Evolutionary conservation across 1,140 invertebrate species (phyloP).

Genomic region (Brachionus manjavacas): DNA sequence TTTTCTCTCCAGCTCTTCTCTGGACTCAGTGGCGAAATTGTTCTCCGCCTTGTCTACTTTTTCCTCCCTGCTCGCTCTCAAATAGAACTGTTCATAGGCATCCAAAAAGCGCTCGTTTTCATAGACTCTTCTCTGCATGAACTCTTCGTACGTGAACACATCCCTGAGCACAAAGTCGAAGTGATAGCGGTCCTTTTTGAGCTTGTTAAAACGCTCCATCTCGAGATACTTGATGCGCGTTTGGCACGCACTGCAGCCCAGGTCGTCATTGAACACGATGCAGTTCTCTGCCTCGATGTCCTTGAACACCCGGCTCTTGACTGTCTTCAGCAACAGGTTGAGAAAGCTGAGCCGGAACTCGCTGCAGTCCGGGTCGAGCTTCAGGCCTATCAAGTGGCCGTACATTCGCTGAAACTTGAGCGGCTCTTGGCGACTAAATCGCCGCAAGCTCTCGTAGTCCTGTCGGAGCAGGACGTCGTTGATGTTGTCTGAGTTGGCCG

Average conservation of each 20-base stretch:
- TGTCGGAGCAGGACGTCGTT: neutral
- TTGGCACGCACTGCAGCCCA: slow-evolving; percentile 29
- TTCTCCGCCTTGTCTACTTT: neutral
- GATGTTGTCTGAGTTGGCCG: neutral
- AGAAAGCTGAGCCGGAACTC: slow-evolving; percentile 13
- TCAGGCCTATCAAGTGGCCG: slow-evolving; percentile 15
- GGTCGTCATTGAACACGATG: slow-evolving; percentile 37
- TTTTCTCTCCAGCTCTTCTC: neutral
- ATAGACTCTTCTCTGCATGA: neutral
- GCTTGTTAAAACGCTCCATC: slow-evolving; percentile 16
- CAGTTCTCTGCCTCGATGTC: slow-evolving; percentile 40
- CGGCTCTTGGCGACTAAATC: neutral
- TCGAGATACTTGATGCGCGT: slow-evolving; percentile 27
- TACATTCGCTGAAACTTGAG: slow-evolving; percentile 28
- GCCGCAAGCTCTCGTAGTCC: neutral
- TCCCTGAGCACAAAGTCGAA: neutral
- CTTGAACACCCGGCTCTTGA: slow-evolving; percentile 26
- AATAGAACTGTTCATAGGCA: slow-evolving; percentile 24
- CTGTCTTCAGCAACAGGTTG: slow-evolving; percentile 4
- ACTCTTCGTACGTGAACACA: neutral
- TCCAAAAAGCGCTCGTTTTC: neutral
- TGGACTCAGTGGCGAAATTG: neutral
- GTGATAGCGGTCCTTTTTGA: neutral
- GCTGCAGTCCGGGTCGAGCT: neutral
- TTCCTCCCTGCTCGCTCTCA: neutral